Percentiles rank a stretch among this genome's conserved stretches.
These are phyloP conservation scores for Chloropsis hardwickii DNA, from an alignment of 2,113 vertebrate genomes.

Conservation along the genomic window DNA sequence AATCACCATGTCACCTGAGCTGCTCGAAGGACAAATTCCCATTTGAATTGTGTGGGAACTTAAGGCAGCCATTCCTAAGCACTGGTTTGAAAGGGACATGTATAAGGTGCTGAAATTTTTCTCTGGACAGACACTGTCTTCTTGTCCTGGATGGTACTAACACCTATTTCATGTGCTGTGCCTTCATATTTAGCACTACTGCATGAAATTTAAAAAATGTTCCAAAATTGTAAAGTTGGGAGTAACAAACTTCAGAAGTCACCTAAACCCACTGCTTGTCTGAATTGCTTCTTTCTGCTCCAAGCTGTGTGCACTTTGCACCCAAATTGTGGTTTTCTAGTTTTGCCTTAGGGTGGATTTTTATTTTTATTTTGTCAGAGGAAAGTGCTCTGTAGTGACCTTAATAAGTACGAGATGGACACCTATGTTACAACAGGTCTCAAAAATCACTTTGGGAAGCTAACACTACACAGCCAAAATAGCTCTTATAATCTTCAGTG, in stretches of 20 bases:
- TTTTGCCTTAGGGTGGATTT: neutral
- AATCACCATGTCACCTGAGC: neutral
- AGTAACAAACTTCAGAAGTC: neutral
- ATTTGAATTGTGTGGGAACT: rapidly evolving
- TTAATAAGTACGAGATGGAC: neutral
- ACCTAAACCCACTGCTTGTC: neutral
- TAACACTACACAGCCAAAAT: neutral
- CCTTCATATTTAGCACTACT: neutral
- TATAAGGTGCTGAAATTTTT: neutral
- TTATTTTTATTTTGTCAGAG: neutral
- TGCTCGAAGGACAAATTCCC: neutral
- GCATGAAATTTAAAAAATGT: neutral
- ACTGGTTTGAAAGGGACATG: neutral
- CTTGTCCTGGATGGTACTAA: neutral
- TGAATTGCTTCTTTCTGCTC: neutral
- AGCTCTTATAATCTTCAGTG: neutral
- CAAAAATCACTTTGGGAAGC: neutral
- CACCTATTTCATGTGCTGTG: neutral
- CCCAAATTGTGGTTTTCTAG: neutral
- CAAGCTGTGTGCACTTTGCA: neutral
- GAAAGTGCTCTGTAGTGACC: neutral
- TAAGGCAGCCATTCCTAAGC: neutral
- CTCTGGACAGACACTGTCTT: neutral
- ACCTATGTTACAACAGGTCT: neutral
- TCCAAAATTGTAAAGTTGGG: neutral